These are phyloP conservation scores for Axis porcinus DNA, from an alignment of 2,113 vertebrate genomes.

Conservation along the genomic window DNA sequence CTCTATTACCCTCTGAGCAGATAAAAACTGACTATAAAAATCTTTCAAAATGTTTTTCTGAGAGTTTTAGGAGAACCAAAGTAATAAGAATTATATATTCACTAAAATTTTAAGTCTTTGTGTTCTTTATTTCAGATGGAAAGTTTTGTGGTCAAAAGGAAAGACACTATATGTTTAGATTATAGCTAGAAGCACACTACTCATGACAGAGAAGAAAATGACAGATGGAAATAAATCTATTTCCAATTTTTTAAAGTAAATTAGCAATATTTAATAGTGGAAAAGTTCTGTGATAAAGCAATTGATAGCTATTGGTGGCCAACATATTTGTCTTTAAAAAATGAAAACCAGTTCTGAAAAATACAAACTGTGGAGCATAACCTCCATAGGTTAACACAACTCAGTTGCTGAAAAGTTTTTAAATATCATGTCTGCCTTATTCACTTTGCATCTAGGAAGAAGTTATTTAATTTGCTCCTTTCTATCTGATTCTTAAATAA, in stretches of 20 bases:
- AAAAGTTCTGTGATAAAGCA: conserved; percentile 13
- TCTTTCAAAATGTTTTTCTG: conserved; percentile 34
- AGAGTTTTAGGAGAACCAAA: conserved; percentile 25
- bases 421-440: conserved; percentile 2
- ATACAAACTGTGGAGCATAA: neutral
- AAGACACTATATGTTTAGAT: neutral
- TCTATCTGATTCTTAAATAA: conserved; percentile 15
- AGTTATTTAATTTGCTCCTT: neutral
- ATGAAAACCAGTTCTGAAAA: neutral
- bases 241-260: neutral
- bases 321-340: conserved; percentile 34
- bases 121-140: conserved; percentile 9
- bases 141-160: neutral
- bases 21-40: conserved; percentile 40
- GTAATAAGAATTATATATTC: conserved; percentile 25
- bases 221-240: conserved; percentile 4
- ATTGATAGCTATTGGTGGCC: neutral
- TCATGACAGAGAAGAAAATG: conserved; percentile 7
- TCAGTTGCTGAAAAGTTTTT: neutral
- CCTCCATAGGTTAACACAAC: neutral
- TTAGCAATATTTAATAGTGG: conserved; percentile 23
- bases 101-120: conserved; percentile 8
- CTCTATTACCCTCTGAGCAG: neutral
- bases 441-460: neutral
- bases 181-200: conserved; percentile 7